phyloP scores from a whole-genome alignment of 2,113 vertebrate genomes.

The Etheostoma cragini region DNA sequence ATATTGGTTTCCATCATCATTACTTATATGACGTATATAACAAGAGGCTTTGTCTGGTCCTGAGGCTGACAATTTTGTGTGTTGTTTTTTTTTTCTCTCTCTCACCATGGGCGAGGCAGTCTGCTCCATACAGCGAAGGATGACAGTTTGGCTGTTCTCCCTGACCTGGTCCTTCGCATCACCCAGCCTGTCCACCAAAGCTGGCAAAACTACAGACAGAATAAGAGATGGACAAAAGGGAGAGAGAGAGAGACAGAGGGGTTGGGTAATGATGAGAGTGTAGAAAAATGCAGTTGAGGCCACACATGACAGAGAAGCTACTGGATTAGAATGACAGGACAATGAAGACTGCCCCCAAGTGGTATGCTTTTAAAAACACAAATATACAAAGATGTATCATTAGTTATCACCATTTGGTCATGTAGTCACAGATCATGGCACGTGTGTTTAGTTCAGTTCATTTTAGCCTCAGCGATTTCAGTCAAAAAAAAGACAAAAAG shows the following conservation, averaged over 20 bases:
- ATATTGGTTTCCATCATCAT: background rate
- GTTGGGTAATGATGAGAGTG: background rate
- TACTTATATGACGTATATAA: background rate
- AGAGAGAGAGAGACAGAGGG: background rate
- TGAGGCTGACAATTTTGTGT: background rate
- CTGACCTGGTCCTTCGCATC: constrained; percentile 97
- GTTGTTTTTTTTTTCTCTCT: background rate
- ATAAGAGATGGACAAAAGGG: background rate
- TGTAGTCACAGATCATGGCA: too few species aligned
- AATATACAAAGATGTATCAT: constrained; percentile 1
- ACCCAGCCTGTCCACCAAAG: constrained; percentile 94
- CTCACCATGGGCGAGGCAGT: constrained; percentile 91
- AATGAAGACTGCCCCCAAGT: constrained; percentile 61
- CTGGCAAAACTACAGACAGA: constrained; percentile 85
- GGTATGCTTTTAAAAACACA: constrained; percentile 32
- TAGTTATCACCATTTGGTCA: background rate
- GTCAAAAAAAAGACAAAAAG: too few species aligned
- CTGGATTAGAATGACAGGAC: constrained; percentile 1
- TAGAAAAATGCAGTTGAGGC: constrained; percentile 27
- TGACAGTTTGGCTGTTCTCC: constrained; percentile 92
- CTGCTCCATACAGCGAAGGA: constrained; percentile 92
- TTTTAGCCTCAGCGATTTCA: too few species aligned
- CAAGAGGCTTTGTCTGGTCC: background rate
- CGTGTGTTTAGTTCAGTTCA: too few species aligned
- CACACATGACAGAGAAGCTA: background rate